Percentiles rank a stretch among this genome's conserved stretches.
These are phyloP conservation scores for Zaprionus ornatus DNA, from an alignment of 1,140 invertebrate genomes.

Conservation along the genomic window DNA sequence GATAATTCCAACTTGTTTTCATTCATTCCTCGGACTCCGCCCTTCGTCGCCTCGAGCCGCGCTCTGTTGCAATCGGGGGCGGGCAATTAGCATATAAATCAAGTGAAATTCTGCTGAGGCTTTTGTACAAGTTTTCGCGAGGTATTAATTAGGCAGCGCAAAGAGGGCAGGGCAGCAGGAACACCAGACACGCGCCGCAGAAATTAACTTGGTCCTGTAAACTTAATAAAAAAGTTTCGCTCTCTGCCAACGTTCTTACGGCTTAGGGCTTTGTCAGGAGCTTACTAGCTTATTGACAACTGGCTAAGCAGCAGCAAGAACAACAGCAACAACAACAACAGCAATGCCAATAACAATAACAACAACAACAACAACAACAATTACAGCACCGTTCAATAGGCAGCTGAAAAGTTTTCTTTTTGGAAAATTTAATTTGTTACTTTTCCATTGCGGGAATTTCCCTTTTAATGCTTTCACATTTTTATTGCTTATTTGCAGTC, in stretches of 20 bases:
- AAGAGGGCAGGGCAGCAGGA: neutral
- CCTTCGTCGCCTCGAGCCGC: no score
- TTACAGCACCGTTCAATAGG: neutral
- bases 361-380: conserved; percentile 1
- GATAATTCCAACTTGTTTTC: conserved; percentile 62
- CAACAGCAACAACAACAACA: neutral
- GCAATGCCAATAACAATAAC: neutral
- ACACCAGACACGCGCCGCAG: conserved; percentile 36
- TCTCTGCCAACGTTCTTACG: conserved; percentile 8
- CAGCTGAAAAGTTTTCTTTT: conserved; percentile 45
- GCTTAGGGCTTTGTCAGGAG: neutral
- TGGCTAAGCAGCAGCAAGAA: neutral
- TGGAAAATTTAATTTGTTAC: conserved; percentile 50
- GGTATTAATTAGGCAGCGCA: conserved; percentile 65
- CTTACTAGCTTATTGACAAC: neutral
- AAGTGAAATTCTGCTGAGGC: conserved; percentile 45
- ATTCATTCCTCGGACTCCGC: neutral
- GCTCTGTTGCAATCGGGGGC: conserved; percentile 8
- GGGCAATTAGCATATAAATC: conserved; percentile 76
- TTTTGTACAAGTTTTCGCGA: conserved; percentile 20
- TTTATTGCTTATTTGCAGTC: conserved; percentile 28
- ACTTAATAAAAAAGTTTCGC: conserved; percentile 76
- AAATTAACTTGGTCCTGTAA: conserved; percentile 71
- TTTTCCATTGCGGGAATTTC: conserved; percentile 27
- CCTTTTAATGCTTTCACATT: conserved; percentile 32